phyloP scores from a whole-genome alignment of 2,113 vertebrate species.

The Opisthocomus hoazin region DNA sequence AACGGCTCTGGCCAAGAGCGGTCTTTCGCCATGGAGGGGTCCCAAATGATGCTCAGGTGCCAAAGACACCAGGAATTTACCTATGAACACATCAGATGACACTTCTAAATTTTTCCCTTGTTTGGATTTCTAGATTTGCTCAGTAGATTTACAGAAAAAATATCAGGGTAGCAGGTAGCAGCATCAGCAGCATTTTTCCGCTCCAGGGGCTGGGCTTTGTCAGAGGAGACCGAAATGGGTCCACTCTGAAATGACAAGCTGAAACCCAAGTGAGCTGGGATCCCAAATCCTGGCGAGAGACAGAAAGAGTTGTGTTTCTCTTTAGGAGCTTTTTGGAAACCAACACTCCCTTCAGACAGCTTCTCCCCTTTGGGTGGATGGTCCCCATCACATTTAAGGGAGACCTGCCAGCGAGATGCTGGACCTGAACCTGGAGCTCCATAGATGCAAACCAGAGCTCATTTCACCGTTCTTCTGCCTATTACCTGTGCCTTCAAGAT shows the following conservation, averaged over 20 bases:
- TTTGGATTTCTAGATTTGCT: background rate
- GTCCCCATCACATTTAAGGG: background rate
- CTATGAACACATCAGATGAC: background rate
- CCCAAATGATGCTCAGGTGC: background rate
- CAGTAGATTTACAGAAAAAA: background rate
- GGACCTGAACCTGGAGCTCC: background rate
- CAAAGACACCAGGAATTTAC: background rate
- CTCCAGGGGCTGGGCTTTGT: background rate
- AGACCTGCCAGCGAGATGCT: background rate
- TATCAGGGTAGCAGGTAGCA: background rate
- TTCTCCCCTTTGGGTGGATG: background rate
- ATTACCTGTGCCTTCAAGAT: background rate
- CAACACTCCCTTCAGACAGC: background rate
- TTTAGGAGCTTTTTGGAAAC: background rate
- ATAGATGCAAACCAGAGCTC: background rate
- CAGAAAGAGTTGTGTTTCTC: rapidly evolving
- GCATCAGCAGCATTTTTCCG: background rate
- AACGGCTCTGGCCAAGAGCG: background rate
- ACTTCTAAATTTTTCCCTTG: rapidly evolving
- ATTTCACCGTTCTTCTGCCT: background rate
- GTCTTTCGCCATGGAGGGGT: background rate
- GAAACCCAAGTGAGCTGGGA: background rate
- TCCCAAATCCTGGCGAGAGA: background rate
- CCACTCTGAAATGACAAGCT: background rate
- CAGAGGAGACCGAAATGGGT: background rate